Evolutionary conservation across 2,113 vertebrate genomes (phyloP).

Genomic region (Shinisaurus crocodilurus): DNA sequence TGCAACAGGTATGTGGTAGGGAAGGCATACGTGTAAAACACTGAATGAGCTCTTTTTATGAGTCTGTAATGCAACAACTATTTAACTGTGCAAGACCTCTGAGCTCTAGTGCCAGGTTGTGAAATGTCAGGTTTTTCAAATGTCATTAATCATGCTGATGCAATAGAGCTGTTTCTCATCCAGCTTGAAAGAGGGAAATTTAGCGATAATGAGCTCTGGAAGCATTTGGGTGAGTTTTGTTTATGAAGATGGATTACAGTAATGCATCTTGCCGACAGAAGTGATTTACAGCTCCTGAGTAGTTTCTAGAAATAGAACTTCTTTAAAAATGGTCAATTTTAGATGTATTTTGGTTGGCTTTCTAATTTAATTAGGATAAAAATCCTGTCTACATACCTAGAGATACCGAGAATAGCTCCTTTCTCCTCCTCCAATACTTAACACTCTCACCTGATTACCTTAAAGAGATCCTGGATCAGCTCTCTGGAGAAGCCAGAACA

Average conservation of each 20-base stretch:
- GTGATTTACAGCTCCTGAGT: conserved; percentile 53
- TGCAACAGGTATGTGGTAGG: not conserved
- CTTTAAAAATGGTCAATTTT: conserved; percentile 38
- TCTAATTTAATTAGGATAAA: conserved; percentile 70
- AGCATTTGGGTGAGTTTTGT: conserved; percentile 54
- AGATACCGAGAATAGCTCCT: conserved; percentile 60
- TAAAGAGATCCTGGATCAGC: fast-evolving
- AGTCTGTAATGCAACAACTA: not conserved
- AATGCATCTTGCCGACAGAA: conserved; percentile 36
- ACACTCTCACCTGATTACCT: not conserved
- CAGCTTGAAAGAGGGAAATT: not conserved
- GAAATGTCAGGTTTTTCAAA: not conserved
- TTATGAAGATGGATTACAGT: conserved; percentile 55
- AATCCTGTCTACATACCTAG: conserved; percentile 49
- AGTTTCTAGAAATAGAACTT: conserved; percentile 69
- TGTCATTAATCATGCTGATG: not conserved
- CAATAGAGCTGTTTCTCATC: not conserved
- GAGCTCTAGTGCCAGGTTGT: fast-evolving
- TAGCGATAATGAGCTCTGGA: conserved; percentile 32
- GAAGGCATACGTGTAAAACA: not conserved
- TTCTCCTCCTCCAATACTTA: conserved; percentile 18
- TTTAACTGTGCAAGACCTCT: fast-evolving
- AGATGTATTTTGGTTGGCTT: conserved; percentile 51
- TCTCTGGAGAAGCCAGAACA: not conserved
- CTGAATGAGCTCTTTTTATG: not conserved